These are phyloP conservation scores for Vandiemenella viatica DNA, from an alignment of 2,888 invertebrate species.

Conservation along the genomic window DNA sequence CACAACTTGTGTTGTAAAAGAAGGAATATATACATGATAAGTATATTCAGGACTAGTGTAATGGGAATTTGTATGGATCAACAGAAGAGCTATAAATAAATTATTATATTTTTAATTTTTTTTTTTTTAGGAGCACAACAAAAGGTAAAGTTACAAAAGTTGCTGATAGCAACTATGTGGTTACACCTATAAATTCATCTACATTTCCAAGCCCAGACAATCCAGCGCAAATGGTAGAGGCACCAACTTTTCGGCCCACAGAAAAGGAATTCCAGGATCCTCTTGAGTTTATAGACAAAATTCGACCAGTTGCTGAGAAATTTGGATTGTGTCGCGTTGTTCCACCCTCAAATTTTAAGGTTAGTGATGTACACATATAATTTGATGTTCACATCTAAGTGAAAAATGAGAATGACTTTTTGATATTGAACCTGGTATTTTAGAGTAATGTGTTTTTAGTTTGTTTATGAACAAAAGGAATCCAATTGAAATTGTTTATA, in stretches of 20 bases:
- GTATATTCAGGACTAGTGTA: too few species aligned
- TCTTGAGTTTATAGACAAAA: conserved; percentile 65
- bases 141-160: conserved; percentile 21
- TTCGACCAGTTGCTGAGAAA: conserved; percentile 55
- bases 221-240: conserved; percentile 45
- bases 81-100: not conserved
- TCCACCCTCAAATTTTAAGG: conserved; percentile 61
- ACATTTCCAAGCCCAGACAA: conserved; percentile 20
- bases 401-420: too few species aligned
- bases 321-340: conserved; percentile 80
- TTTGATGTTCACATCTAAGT: too few species aligned
- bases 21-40: too few species aligned
- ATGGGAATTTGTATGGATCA: too few species aligned
- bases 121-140: conserved; percentile 19
- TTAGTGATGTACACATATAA: conserved; percentile 17
- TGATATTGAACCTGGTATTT: not conserved
- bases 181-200: conserved; percentile 7
- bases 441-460: too few species aligned
- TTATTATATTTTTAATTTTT: not conserved
- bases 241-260: conserved; percentile 65
- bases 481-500: too few species aligned
- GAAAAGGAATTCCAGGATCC: conserved; percentile 76
- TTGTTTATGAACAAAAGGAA: too few species aligned
- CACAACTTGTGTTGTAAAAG: too few species aligned
- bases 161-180: not conserved